Base-by-base conservation (phyloP, 2,113 vertebrate genomes). In the Probosciger aterrimus region DNA sequence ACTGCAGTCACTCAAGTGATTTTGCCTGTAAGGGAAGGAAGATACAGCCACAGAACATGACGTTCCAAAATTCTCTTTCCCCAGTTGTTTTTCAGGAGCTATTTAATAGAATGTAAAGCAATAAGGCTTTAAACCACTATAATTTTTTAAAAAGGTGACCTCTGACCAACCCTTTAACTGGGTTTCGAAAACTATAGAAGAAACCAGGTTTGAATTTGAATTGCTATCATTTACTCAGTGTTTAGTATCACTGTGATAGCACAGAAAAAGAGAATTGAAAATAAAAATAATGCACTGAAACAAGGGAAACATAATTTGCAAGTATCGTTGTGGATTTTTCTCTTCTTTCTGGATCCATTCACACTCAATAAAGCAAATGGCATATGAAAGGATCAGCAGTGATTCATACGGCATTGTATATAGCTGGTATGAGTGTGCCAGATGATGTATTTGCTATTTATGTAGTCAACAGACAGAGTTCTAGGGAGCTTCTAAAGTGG, bases 371-470 rank as follows among this genome's bases (percentile, higher is more conserved):
- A 85, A 82, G 84, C 22, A 31, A 81, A 60, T 37, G 81, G 81
- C 81, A 62, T 52, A n/a, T 65, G 92, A 88, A 88, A 44, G 81
- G 63, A 87, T 73, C 70, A 80, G 91, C 59, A 82, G 78, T 82
- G 91, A 80, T 76, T 94, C 77, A 52, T 62, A 64, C 1, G 0
- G 83, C 69, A n/a, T 79, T 47, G 69, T 37, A 14, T 0, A 0
- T 67, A n/a, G 84, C 84, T 53, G 84, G 4, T 68, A 41, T 69
- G 89, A 6, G 2, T 53, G 74, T 3, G 19, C 67, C 10, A 39
- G 71, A 63, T 97, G 90, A 93, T 90, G 70, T 52, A 82, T 92
- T 95, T 94, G 84, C 87, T 97, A 74, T 95, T 95, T 95, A 93
- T 89, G 82, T 83, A 90, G 81, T 85, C 74, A 94, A 76, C 47